phyloP scores from a whole-genome alignment of 2,888 invertebrate species.

The Troides helena region DNA sequence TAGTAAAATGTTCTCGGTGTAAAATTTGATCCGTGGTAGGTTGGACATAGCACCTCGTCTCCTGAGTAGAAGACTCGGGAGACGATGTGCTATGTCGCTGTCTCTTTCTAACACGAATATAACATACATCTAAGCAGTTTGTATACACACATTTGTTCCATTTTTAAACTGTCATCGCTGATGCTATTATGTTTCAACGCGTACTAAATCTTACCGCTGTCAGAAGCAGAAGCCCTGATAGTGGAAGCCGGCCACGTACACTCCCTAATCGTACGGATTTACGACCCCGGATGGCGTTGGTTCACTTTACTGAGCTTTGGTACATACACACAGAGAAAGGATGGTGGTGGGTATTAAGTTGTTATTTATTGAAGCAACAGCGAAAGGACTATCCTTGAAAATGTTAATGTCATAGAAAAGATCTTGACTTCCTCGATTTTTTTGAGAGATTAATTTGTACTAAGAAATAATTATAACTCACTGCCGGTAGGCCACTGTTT shows the following conservation, averaged over 20 bases:
- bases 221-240: constrained; percentile 25
- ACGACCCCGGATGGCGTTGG: constrained; percentile 39
- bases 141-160: too few relatives aligned
- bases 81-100: too few relatives aligned
- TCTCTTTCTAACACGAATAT: too few relatives aligned
- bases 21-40: too few relatives aligned
- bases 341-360: constrained; percentile 6
- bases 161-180: background rate
- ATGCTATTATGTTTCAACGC: constrained; percentile 14
- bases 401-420: background rate
- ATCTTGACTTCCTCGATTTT: too few relatives aligned
- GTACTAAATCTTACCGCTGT: constrained; percentile 5
- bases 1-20: too few relatives aligned
- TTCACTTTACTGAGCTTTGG: constrained; percentile 31
- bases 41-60: too few relatives aligned
- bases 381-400: background rate
- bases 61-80: too few relatives aligned
- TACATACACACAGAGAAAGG: constrained; percentile 2
- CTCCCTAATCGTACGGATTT: constrained; percentile 46
- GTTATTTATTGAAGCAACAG: constrained; percentile 9
- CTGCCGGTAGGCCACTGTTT: too few relatives aligned
- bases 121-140: too few relatives aligned
- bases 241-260: constrained; percentile 35
- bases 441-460: too few relatives aligned
- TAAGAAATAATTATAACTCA: too few relatives aligned